Base-by-base conservation (phyloP, 1,140 invertebrate genomes). In the Vollenhovia emeryi region DNA sequence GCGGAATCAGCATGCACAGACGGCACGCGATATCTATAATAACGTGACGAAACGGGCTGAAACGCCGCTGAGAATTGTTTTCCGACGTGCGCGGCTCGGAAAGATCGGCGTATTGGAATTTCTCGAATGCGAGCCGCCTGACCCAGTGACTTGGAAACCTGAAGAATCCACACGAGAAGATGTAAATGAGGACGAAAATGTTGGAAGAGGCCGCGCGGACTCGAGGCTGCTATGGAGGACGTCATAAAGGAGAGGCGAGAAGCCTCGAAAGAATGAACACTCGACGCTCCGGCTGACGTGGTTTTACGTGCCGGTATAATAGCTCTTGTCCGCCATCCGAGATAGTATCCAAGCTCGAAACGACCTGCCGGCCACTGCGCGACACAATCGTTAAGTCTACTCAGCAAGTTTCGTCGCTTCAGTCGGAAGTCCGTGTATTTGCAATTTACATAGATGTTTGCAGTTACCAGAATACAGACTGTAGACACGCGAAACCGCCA, bases 291-390 rank as follows among this genome's bases (percentile, higher is more conserved):
- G 89, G 92, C 93, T 93, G 93, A 94, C 93, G 89, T 89, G 88
- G 92, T 93, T 92, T 91, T 94, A 93, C 93, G 92, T 94, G 93
- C 91, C 87, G 69, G 64, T 86, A 91, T 94, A 94, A 94, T 93
- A 91, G 92, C 89, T 90, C 93, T 93, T 92, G 92, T 91, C 89
- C 83, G 80, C 89, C n/a, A n/a, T n/a, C n/a, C 84, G 82, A 87
- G 84, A 87, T 91, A 89, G 85, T 90, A 92, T 92, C 92, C 89
- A 92, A 88, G 87, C 87, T 89, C 30, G 57, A 68, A 83, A 83
- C 83, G 75, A 87, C 78, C 86, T 80, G 15, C 59, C 50, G 40
- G 40, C 45, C 55, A 59, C 48, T 18, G 45, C 18, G 50, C 84
- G 57, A 60, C 45, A 76, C 64, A 80, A 83, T 91, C 84, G 74